A percentile compares a stretch with the other conserved stretches of the same genome.
Evolutionary conservation across 2,888 invertebrate species (phyloP).

Genomic region (Apocheima hispidaria): DNA sequence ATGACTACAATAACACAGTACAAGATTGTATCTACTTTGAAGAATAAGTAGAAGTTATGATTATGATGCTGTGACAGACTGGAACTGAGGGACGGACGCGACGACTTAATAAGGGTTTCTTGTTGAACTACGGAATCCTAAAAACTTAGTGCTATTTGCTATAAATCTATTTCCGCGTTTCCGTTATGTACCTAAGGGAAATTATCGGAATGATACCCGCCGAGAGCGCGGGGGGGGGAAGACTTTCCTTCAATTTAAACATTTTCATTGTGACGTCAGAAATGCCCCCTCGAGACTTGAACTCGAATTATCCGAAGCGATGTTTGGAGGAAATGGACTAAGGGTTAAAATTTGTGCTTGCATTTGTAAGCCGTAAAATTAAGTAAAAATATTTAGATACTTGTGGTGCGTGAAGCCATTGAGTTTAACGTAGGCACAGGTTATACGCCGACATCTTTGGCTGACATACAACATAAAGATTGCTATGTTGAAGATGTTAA

Average conservation of each 20-base stretch:
- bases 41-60: too few species aligned
- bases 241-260: constrained; percentile 46
- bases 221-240: constrained; percentile 40
- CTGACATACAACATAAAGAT: too few species aligned
- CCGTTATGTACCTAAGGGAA: constrained; percentile 71
- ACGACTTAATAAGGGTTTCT: too few species aligned
- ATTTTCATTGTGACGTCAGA: constrained; percentile 48
- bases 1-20: too few species aligned
- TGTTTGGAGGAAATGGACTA: constrained; percentile 28
- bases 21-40: too few species aligned
- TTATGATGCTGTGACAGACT: neutral
- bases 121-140: too few species aligned
- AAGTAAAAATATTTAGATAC: neutral
- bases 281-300: constrained; percentile 26
- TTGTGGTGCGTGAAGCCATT: too few species aligned
- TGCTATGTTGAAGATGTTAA: too few species aligned
- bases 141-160: neutral
- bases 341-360: constrained; percentile 9
- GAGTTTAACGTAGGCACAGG: too few species aligned
- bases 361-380: neutral
- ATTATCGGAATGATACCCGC: constrained; percentile 63
- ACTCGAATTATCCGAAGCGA: constrained; percentile 31
- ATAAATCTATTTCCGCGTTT: constrained; percentile 21
- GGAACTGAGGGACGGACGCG: too few species aligned
- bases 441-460: too few species aligned